phyloP scores from a whole-genome alignment of 2,797 vertebrate genomes.

The Crenuchus spilurus region DNA sequence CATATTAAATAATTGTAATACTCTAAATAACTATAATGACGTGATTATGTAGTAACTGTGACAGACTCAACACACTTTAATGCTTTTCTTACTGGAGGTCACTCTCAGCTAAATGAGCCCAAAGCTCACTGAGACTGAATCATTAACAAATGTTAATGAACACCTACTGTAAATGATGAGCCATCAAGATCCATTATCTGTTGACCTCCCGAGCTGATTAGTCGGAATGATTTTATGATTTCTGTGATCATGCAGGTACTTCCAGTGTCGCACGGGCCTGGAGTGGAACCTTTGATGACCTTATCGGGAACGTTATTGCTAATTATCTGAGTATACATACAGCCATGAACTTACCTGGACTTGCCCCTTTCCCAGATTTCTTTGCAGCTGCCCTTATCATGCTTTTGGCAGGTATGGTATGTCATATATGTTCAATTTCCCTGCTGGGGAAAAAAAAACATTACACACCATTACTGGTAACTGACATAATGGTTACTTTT shows the following conservation, averaged over 20 bases:
- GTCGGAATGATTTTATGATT: constrained; percentile 8
- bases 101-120: constrained; percentile 5
- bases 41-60: no score
- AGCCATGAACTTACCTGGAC: constrained; percentile 76
- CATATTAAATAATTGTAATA: no score
- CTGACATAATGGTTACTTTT: no score
- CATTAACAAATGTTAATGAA: constrained; percentile 3
- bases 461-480: no score
- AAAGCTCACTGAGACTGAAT: constrained; percentile 20
- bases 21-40: no score
- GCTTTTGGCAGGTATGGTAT: constrained; percentile 79
- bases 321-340: constrained; percentile 67
- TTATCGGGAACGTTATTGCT: constrained; percentile 79
- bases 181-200: neutral
- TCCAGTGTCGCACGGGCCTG: constrained; percentile 87
- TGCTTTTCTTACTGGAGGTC: neutral
- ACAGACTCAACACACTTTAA: no score
- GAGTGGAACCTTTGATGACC: constrained; percentile 87
- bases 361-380: constrained; percentile 84
- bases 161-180: neutral
- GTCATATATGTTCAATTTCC: neutral
- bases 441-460: no score
- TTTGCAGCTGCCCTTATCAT: constrained; percentile 85
- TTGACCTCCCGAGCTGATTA: neutral
- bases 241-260: constrained; percentile 71